These are phyloP conservation scores for Drosophila virilis DNA, from an alignment of 1,140 invertebrate species.

Conservation along the genomic window DNA sequence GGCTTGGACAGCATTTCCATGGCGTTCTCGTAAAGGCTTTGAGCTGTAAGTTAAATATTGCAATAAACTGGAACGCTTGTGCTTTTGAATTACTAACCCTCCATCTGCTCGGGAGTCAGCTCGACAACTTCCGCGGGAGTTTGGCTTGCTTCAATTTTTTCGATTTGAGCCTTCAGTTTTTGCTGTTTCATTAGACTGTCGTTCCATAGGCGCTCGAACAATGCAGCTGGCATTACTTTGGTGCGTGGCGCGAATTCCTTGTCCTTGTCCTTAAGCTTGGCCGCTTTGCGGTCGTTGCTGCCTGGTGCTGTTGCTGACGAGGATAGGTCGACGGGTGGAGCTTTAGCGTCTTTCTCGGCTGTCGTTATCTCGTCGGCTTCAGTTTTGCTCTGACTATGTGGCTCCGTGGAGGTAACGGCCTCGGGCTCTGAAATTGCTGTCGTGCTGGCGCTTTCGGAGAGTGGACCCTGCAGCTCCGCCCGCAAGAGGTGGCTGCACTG, in stretches of 20 bases:
- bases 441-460: slow-evolving; percentile 37
- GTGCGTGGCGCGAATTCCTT: slow-evolving; percentile 48
- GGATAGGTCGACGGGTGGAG: slow-evolving; percentile 9
- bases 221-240: slow-evolving; percentile 61
- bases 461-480: slow-evolving; percentile 62
- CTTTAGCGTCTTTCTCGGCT: slow-evolving; percentile 44
- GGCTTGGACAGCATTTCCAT: slow-evolving; percentile 72
- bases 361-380: slow-evolving; percentile 56
- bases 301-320: slow-evolving; percentile 19
- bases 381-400: slow-evolving; percentile 20
- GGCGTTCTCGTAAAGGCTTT: slow-evolving; percentile 69
- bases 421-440: slow-evolving; percentile 19
- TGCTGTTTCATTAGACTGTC: slow-evolving; percentile 65
- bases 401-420: slow-evolving; percentile 12
- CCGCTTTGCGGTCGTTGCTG: slow-evolving; percentile 67
- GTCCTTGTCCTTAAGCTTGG: slow-evolving; percentile 58
- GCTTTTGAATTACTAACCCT: slow-evolving; percentile 46
- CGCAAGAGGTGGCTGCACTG: slow-evolving; percentile 39
- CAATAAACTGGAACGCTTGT: not conserved
- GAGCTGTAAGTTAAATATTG: slow-evolving; percentile 40
- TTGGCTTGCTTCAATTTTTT: slow-evolving; percentile 46
- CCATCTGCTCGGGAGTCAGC: slow-evolving; percentile 62
- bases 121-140: slow-evolving; percentile 21
- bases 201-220: slow-evolving; percentile 68
- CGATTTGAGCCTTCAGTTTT: slow-evolving; percentile 73